Conservation (phyloP, 2,113 vertebrate genomes). For the Tursiops truncatus region DNA sequence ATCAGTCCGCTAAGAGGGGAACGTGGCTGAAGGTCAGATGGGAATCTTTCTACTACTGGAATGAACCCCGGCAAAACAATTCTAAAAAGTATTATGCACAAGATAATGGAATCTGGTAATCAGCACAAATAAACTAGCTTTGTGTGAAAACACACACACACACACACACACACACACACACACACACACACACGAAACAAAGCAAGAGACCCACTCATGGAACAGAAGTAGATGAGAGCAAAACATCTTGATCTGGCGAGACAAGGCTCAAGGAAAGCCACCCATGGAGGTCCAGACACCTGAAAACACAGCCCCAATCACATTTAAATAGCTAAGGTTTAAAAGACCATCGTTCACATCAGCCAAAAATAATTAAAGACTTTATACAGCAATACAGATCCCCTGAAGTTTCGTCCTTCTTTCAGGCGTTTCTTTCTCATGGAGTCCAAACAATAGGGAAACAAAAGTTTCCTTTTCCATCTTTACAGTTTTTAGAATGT, state of each 20-base stretch:
- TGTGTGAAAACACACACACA: neutral
- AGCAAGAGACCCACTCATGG: neutral
- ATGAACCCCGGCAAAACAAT: neutral
- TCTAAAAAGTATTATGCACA: slow-evolving; percentile 69
- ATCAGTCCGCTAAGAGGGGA: accelerated
- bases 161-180: neutral
- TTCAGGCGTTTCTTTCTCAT: neutral
- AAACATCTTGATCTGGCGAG: neutral
- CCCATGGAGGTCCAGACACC: neutral
- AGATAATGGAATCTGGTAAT: slow-evolving; percentile 50
- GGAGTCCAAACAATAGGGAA: neutral
- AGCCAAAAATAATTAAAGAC: neutral
- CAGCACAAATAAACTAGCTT: neutral
- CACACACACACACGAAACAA: no score
- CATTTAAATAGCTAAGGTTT: accelerated
- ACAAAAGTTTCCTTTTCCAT: neutral
- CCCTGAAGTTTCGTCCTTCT: neutral
- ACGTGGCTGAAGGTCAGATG: neutral
- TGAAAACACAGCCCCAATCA: no score
- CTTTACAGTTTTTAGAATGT: neutral
- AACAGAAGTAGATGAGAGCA: neutral
- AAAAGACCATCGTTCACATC: neutral
- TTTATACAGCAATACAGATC: neutral
- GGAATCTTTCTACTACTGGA: neutral
- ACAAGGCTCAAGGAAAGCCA: neutral